Conservation (phyloP, 2,888 invertebrate genomes). For the Laspeyria flexula region DNA sequence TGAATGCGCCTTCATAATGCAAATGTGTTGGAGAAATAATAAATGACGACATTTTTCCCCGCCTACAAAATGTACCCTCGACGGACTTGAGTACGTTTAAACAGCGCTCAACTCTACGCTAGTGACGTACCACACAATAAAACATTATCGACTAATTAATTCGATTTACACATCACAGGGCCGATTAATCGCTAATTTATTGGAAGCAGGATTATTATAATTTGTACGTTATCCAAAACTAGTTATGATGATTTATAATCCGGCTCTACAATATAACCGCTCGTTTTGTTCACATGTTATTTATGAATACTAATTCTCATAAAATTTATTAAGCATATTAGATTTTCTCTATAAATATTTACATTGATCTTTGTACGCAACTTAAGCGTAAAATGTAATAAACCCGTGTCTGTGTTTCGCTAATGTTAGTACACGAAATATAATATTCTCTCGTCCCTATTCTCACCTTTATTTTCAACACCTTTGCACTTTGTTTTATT, state of each 20-base stretch:
- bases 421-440: background rate
- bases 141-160: constrained; percentile 28
- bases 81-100: constrained; percentile 59
- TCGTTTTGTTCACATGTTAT: constrained; percentile 3
- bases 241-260: constrained; percentile 35
- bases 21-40: constrained; percentile 55
- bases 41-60: constrained; percentile 54
- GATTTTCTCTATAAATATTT: constrained; percentile 12
- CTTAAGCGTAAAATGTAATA: background rate
- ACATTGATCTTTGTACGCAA: constrained; percentile 1
- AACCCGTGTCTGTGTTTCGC: background rate
- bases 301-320: constrained; percentile 9
- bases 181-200: constrained; percentile 15
- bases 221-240: constrained; percentile 25
- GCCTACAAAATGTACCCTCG: constrained; percentile 48
- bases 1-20: constrained; percentile 29
- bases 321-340: constrained; percentile 5
- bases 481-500: constrained; percentile 81
- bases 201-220: constrained; percentile 37
- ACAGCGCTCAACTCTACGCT: constrained; percentile 16
- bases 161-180: constrained; percentile 6
- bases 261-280: constrained; percentile 21
- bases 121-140: constrained; percentile 25
- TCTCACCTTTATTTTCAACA: constrained; percentile 70
- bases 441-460: constrained; percentile 23